A percentile compares a stretch with the other conserved stretches of the same genome.
These are phyloP conservation scores for Rhinolophus sinicus DNA, from an alignment of 2,113 vertebrate genomes.

Conservation along the genomic window DNA sequence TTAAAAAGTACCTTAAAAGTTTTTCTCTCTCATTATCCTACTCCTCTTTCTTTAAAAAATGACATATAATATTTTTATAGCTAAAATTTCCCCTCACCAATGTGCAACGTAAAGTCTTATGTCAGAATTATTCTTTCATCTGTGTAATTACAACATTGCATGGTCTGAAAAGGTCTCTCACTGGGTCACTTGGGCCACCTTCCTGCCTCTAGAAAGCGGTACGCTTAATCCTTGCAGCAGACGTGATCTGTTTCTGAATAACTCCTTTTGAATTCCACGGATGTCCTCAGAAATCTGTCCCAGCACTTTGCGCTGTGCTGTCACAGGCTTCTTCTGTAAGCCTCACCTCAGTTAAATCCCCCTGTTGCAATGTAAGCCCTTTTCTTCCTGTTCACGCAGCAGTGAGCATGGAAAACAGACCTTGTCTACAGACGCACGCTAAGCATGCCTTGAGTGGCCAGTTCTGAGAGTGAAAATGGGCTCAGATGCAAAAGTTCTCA, in stretches of 20 bases:
- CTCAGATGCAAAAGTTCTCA: not conserved
- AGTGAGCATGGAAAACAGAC: not conserved
- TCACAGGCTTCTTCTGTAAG: not conserved
- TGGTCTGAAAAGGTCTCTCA: not conserved
- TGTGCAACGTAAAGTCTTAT: not conserved
- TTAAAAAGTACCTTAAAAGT: constrained; percentile 66
- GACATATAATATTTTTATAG: not conserved
- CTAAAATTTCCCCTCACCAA: not conserved
- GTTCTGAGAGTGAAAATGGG: not conserved
- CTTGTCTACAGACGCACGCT: no score
- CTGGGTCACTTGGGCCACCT: not conserved
- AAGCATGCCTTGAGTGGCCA: not conserved
- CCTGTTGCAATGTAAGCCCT: not conserved
- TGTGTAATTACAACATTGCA: not conserved
- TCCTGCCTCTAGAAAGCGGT: not conserved
- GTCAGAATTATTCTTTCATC: not conserved
- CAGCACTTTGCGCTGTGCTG: not conserved
- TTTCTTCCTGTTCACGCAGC: not conserved
- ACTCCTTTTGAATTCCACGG: not conserved
- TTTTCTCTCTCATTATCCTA: constrained; percentile 49
- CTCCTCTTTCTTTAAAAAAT: not conserved
- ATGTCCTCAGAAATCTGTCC: not conserved
- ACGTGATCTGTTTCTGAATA: not conserved
- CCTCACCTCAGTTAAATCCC: not conserved
- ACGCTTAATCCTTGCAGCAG: not conserved